Percentiles rank a stretch among this genome's conserved stretches.
Evolutionary conservation across 2,888 invertebrate species (phyloP).

Genomic region (Stenodema calcarata): DNA sequence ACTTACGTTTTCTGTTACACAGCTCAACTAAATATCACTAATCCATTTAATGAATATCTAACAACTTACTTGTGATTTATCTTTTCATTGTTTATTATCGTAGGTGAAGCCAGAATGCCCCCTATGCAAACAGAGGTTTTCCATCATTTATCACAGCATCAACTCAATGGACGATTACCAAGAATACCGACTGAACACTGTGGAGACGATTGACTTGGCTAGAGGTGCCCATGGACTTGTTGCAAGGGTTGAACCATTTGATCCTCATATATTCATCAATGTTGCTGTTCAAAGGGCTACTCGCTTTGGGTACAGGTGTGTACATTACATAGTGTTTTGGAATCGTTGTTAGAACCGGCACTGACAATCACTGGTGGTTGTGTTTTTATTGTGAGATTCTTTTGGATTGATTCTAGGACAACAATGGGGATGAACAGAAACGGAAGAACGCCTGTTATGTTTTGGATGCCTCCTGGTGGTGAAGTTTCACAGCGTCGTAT

Average conservation of each 20-base stretch:
- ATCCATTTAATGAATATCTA: too few species aligned
- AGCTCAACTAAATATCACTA: too few species aligned
- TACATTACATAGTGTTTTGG: background rate
- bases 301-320: conserved; percentile 45
- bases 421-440: conserved; percentile 10
- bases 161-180: conserved; percentile 87
- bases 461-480: background rate
- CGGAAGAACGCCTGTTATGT: background rate
- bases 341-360: too few species aligned
- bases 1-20: too few species aligned
- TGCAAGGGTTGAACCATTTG: background rate
- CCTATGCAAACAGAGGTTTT: conserved; percentile 89
- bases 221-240: background rate
- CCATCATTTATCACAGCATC: conserved; percentile 91
- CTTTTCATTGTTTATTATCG: background rate
- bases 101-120: conserved; percentile 93
- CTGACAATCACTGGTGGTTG: background rate
- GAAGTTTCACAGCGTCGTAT: background rate
- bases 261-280: conserved; percentile 41
- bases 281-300: conserved; percentile 43
- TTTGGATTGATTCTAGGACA: background rate
- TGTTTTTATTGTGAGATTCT: background rate
- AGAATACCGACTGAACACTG: conserved; percentile 68
- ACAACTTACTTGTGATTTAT: background rate
- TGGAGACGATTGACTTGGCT: background rate